A percentile compares a stretch with the other conserved stretches of the same genome.
Evolutionary conservation across 2,113 vertebrate species (phyloP).

Genomic region (Halcyon malimbica): DNA sequence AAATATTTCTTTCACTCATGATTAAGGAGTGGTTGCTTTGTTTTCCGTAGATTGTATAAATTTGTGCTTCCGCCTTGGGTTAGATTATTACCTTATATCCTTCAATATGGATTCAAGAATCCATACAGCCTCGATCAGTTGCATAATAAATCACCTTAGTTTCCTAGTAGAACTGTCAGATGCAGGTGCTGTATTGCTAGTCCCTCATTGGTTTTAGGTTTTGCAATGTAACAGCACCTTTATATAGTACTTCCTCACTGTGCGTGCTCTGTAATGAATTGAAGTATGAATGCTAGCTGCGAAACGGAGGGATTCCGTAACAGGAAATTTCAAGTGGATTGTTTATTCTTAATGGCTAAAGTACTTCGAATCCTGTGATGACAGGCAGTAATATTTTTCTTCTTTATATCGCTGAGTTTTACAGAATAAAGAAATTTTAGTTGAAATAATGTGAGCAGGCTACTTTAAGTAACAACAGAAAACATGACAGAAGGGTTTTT

Average conservation of each 20-base stretch:
- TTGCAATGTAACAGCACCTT: neutral
- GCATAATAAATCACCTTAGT: neutral
- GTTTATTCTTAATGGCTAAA: neutral
- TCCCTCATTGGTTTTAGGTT: neutral
- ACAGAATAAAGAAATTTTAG: neutral
- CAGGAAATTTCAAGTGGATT: neutral
- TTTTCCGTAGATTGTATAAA: neutral
- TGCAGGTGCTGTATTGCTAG: neutral
- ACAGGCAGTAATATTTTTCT: neutral
- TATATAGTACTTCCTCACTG: neutral
- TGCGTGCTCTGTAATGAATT: neutral
- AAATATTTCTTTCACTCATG: neutral
- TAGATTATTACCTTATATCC: neutral
- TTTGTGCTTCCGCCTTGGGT: neutral
- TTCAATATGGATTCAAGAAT: neutral
- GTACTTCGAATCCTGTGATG: neutral
- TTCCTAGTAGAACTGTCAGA: neutral
- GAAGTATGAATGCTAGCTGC: neutral
- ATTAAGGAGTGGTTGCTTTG: neutral
- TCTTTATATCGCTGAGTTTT: slow-evolving; percentile 8
- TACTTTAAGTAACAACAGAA: neutral
- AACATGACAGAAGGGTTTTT: neutral
- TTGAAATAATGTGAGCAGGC: neutral
- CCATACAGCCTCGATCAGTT: neutral
- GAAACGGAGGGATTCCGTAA: neutral